These are phyloP conservation scores for Eudasyphora cyanicolor DNA, from an alignment of 2,888 invertebrate species.

Conservation along the genomic window DNA sequence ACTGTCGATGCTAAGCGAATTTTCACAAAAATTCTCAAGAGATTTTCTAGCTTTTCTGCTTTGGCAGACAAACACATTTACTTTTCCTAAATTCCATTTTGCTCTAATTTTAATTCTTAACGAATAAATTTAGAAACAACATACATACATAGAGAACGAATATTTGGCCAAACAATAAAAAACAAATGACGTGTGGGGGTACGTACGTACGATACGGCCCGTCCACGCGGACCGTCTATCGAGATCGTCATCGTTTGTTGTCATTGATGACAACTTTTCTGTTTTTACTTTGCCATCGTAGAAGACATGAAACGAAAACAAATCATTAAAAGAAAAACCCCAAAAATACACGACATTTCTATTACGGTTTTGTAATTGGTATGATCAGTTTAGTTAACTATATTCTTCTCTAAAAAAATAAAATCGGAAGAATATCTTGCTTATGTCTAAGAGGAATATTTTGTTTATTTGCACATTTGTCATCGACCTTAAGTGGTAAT, in stretches of 20 bases:
- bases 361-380: too few species aligned
- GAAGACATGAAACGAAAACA: conserved; percentile 14
- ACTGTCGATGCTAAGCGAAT: conserved; percentile 12
- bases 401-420: too few species aligned
- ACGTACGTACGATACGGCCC: not conserved
- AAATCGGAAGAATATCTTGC: too few species aligned
- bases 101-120: not conserved
- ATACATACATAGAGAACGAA: too few species aligned
- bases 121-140: conserved; percentile 8
- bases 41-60: not conserved
- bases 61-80: not conserved
- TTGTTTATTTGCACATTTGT: too few species aligned
- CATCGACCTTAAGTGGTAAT: too few species aligned
- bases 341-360: not conserved
- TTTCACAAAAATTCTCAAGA: not conserved
- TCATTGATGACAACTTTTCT: conserved; percentile 2
- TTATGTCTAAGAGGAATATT: too few species aligned
- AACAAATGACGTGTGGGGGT: conserved; percentile 14
- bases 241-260: conserved; percentile 4
- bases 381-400: not conserved
- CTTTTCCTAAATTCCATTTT: conserved; percentile 17
- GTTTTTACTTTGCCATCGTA: not conserved
- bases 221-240: not conserved
- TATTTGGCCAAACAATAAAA: not conserved
- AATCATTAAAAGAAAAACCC: not conserved